Evolutionary conservation across 2,113 vertebrate genomes (phyloP).

Genomic region (Vidua macroura): DNA sequence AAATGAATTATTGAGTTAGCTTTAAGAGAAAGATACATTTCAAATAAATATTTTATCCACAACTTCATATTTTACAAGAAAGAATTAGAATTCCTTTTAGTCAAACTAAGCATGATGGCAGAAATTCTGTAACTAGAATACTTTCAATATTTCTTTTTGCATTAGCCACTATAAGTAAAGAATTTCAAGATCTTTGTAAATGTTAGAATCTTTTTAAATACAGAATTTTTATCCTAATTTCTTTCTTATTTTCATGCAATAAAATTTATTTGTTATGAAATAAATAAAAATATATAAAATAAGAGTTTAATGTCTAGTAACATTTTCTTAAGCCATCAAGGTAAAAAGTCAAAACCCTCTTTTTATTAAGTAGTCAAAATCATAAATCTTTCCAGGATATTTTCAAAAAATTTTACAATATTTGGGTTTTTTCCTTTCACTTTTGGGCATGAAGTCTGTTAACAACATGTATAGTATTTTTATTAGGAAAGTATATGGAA

Average conservation of each 20-base stretch:
- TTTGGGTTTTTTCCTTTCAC: background rate
- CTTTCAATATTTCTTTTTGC: background rate
- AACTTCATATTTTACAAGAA: background rate
- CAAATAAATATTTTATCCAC: background rate
- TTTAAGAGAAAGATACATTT: background rate
- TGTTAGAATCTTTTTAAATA: background rate
- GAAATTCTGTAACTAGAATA: background rate
- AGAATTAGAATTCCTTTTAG: background rate
- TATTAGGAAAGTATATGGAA: background rate
- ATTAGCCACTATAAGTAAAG: background rate
- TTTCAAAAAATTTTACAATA: background rate
- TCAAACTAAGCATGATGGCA: background rate
- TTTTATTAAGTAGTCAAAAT: background rate
- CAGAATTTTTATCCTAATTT: background rate
- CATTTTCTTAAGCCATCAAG: background rate
- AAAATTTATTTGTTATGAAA: background rate
- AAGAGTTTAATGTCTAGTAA: background rate
- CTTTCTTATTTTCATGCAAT: background rate
- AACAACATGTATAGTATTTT: background rate
- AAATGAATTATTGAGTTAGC: background rate
- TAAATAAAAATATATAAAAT: background rate
- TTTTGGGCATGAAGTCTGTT: background rate
- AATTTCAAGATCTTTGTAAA: background rate
- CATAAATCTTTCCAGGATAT: background rate
- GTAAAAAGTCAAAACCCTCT: fast-evolving